A percentile compares a stretch with the other conserved stretches of the same genome.
These are phyloP conservation scores for Ptychadena robeensis DNA, from an alignment of 2,797 vertebrate genomes.

Conservation along the genomic window DNA sequence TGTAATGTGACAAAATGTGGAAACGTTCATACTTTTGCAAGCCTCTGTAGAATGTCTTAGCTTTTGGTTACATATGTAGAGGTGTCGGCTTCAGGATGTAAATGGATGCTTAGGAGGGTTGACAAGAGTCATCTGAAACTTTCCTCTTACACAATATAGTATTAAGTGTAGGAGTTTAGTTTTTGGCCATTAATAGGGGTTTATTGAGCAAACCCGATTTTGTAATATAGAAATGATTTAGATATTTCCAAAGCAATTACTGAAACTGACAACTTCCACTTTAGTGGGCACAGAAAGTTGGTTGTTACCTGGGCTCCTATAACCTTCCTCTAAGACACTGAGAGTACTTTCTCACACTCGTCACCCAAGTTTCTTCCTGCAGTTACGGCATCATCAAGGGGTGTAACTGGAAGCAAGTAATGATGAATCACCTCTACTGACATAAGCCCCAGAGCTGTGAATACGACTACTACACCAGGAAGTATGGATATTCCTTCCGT, in stretches of 20 bases:
- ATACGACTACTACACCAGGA: background rate
- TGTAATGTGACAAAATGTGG: too few relatives aligned
- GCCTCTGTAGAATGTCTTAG: too few relatives aligned
- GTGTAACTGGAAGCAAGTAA: background rate
- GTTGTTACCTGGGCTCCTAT: background rate
- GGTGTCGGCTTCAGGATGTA: too few relatives aligned
- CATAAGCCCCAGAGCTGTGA: too few relatives aligned
- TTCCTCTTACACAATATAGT: background rate
- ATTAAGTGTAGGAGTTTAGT: too few relatives aligned
- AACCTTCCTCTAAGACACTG: background rate
- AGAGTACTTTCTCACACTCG: background rate
- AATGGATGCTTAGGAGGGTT: too few relatives aligned
- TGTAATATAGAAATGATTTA: background rate
- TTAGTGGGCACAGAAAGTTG: background rate
- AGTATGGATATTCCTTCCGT: too few relatives aligned
- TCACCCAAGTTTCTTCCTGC: background rate
- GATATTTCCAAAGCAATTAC: too few relatives aligned
- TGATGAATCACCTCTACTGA: background rate
- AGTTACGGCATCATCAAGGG: background rate
- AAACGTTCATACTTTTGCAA: too few relatives aligned
- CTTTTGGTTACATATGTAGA: too few relatives aligned
- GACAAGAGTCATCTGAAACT: too few relatives aligned
- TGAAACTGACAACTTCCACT: background rate
- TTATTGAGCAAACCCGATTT: background rate
- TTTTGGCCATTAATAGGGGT: background rate